Evolutionary conservation across 2,113 vertebrate genomes (phyloP).

Genomic region (Empidonax traillii): DNA sequence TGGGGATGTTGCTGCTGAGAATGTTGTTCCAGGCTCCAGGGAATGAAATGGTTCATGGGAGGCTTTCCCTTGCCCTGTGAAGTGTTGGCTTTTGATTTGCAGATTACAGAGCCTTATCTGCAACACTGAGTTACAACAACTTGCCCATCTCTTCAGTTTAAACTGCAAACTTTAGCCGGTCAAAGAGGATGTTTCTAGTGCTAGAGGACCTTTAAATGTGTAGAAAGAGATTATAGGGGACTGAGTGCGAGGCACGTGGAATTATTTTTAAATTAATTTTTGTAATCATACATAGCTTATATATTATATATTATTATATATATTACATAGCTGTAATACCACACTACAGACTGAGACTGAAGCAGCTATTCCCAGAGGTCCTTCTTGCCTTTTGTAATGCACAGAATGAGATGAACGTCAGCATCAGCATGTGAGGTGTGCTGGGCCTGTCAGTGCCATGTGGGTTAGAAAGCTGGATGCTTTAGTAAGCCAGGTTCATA

Average conservation of each 20-base stretch:
- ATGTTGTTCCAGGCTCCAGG: neutral
- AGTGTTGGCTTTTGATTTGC: neutral
- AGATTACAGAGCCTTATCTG: neutral
- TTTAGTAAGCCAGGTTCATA: neutral
- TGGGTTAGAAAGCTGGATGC: neutral
- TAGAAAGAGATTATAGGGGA: neutral
- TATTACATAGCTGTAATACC: neutral
- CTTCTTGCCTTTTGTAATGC: neutral
- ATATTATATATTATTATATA: neutral
- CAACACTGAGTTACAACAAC: neutral
- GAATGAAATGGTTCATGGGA: neutral
- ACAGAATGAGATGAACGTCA: neutral
- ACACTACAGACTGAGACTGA: neutral
- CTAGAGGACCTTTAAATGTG: neutral
- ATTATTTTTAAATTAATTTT: neutral
- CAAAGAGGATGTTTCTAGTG: neutral
- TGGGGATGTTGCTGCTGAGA: neutral
- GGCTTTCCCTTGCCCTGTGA: neutral
- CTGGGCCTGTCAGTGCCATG: accelerated
- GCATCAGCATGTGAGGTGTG: neutral
- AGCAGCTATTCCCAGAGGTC: neutral
- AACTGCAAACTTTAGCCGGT: neutral
- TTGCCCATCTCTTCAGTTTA: neutral
- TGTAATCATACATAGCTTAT: neutral
- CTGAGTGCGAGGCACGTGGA: neutral